Evolutionary conservation across 2,888 invertebrate species (phyloP), one percentile per base, ranked within the genome.

Genomic region (Latheticus oryzae): DNA sequence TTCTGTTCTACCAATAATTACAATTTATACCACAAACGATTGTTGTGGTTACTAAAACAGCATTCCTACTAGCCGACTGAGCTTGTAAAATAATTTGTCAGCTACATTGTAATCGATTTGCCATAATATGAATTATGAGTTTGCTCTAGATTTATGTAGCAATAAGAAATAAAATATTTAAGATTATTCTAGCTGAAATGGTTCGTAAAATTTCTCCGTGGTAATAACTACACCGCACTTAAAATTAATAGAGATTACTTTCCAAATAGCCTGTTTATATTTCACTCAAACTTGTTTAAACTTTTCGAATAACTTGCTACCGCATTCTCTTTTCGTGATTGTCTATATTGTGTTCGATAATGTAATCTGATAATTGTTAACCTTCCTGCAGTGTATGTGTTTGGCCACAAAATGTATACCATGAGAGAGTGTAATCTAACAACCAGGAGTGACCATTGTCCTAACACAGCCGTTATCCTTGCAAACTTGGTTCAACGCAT

Each of bases 381-480:
- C 43, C 45, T 45, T 45, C 19, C 28, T 37, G 55, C 13, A 32
- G 58, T 40, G 28, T 45, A 62, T 64, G 60, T 37, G 60, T 61
- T 56, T 52, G 35, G n/a, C n/a, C 45, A 43, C 52, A 61, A 55
- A 57, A 53, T 55, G 52, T 26, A 38, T 52, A 45, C 33, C 50
- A 33, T 53, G 51, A 35, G 35, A 61, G 57, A 53, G 56, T 52
- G 59, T 64, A 62, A 64, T 63, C 61, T 59, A 51, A 60, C 47
- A 58, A 52, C 58, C 60, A 37, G 42, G 55, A 56, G 58, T 65
- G 61, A 57, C 62, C 66, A 65, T 66, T 66, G 65, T 65, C 65
- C 62, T 57, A 59, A 56, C 58, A 51, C 60, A 56, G 60, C 55
- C 55, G 61, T 65, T 65, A 62, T 65, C 63, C 65, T 60, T 53